Evolutionary conservation across 2,888 invertebrate genomes (phyloP).

Genomic region (Auanema sp.): DNA sequence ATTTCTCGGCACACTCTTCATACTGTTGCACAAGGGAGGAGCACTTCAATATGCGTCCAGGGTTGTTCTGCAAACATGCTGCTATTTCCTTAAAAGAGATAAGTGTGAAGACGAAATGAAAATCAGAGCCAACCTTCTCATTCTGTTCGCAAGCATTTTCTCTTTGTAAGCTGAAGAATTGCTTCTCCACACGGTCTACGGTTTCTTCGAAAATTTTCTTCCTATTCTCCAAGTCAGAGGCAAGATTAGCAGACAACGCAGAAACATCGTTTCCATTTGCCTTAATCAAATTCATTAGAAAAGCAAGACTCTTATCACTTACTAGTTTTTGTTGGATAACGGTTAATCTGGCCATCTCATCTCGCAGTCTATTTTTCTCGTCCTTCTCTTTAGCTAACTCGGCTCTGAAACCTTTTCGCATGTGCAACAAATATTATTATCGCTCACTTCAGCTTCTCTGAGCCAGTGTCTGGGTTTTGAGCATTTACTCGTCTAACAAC

Average conservation of each 20-base stretch:
- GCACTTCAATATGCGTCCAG: slow-evolving; percentile 53
- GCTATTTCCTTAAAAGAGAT: slow-evolving; percentile 47
- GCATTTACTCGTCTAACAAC: slow-evolving; percentile 52
- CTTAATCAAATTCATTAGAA: slow-evolving; percentile 4
- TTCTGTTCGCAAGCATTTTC: slow-evolving; percentile 60
- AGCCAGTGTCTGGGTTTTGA: slow-evolving; percentile 11
- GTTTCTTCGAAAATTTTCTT: slow-evolving; percentile 61
- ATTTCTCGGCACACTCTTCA: slow-evolving; percentile 52
- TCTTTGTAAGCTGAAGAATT: slow-evolving; percentile 57
- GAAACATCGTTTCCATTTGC: slow-evolving; percentile 1
- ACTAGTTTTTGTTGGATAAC: slow-evolving; percentile 51
- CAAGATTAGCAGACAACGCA: slow-evolving; percentile 14
- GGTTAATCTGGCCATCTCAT: slow-evolving; percentile 51
- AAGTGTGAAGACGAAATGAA: neutral
- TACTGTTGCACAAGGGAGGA: slow-evolving; percentile 48
- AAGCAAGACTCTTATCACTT: neutral
- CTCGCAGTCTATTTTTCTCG: slow-evolving; percentile 49
- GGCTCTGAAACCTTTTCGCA: slow-evolving; percentile 30
- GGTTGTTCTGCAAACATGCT: slow-evolving; percentile 51
- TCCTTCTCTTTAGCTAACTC: slow-evolving; percentile 51
- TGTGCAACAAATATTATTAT: slow-evolving; percentile 4
- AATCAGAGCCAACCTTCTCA: slow-evolving; percentile 42
- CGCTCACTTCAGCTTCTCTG: slow-evolving; percentile 14
- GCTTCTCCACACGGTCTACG: slow-evolving; percentile 56
- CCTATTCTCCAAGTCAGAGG: slow-evolving; percentile 53